Evolutionary conservation across 2,797 vertebrate species (phyloP), one percentile per base, ranked within the genome.

Genomic region (Hypotaenidia philippensis): DNA sequence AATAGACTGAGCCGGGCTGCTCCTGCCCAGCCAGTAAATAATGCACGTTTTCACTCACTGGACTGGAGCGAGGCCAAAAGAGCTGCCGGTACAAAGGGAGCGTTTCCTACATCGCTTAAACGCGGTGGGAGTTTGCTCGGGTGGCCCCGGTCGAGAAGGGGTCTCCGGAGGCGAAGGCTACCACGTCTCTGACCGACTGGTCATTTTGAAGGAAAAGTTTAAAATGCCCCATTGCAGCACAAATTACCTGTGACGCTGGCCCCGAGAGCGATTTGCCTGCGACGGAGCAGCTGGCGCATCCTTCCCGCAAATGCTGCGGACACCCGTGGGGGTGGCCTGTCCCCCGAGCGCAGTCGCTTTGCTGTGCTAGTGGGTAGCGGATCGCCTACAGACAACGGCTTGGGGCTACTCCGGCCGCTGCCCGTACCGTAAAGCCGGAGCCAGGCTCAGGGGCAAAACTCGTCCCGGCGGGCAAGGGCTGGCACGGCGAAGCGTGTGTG

Each of bases 41-140:
- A 76, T 1, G 13, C 77, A 13, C 50, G 20, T 57, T 93, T 89
- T 69, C 76, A 1, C 88, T 82, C 89, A 11, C 18, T 32, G 86
- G 47, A 13, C 90, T 87, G 94, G 94, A 94, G 49, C 10, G 29
- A 32, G 72, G 90, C 94, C 93, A 95, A 71, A 77, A 82, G 26
- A n/a, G 21, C 64, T 25, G 75, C 88, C n/a, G 78, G 8, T 16
- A 16, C 87, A 10, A 68, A 27, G 41, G 11, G 25, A 90, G 59
- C 34, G 11, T 27, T 81, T 69, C 90, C 75, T 18, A 23, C 44
- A 1, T 5, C 20, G 9, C 77, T 55, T 9, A 25, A 9, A 29
- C 3, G n/a, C 38, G 2, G 7, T 2, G 71, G 32, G 44, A 10
- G 12, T 18, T 25, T 13, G 22, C 63, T 4, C n/a, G 55, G 36